phyloP scores from a whole-genome alignment of 2,888 invertebrate species.

The Hypena proboscidalis region DNA sequence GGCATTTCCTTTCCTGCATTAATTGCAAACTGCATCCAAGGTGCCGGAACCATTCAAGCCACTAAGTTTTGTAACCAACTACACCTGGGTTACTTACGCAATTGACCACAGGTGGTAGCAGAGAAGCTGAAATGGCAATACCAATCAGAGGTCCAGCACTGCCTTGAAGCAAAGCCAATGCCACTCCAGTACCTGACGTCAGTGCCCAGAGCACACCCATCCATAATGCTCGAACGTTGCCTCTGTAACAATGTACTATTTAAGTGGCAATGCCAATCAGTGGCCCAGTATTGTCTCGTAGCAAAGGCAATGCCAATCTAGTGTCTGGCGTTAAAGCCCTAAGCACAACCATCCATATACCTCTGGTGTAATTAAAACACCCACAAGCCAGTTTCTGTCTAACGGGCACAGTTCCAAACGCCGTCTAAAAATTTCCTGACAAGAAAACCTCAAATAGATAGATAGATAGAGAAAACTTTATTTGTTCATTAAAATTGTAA shows the following conservation, averaged over 20 bases:
- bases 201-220: slow-evolving; percentile 91
- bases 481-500: too few species aligned
- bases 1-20: too few species aligned
- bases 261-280: not conserved
- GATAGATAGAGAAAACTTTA: too few species aligned
- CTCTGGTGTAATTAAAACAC: too few species aligned
- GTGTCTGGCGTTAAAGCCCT: slow-evolving; percentile 91
- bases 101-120: slow-evolving; percentile 94
- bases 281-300: slow-evolving; percentile 88
- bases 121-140: slow-evolving; percentile 95
- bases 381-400: too few species aligned
- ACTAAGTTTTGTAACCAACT: too few species aligned
- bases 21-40: too few species aligned
- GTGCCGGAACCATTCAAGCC: too few species aligned
- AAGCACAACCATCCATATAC: slow-evolving; percentile 91
- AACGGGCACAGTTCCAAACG: too few species aligned
- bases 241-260: slow-evolving; percentile 69
- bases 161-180: slow-evolving; percentile 93
- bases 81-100: too few species aligned
- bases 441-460: too few species aligned
- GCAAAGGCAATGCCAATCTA: slow-evolving; percentile 93
- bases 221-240: slow-evolving; percentile 89
- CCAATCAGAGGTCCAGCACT: slow-evolving; percentile 94
- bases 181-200: slow-evolving; percentile 92
- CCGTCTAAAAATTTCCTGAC: too few species aligned